phyloP scores from a whole-genome alignment of 2,797 vertebrate genomes.

The Amazona ochrocephala region DNA sequence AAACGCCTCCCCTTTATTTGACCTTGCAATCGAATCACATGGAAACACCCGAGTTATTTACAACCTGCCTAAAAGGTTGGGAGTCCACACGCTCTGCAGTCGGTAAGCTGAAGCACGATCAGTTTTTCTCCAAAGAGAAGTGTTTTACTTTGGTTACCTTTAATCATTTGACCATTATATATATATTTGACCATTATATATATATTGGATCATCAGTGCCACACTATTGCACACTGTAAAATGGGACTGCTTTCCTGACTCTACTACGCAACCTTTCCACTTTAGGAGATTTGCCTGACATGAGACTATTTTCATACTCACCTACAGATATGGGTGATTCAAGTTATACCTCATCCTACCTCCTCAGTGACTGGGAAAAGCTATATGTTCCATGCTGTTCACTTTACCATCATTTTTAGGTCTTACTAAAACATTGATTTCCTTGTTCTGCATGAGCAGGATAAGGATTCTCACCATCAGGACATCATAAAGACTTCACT shows the following conservation, averaged over 20 bases:
- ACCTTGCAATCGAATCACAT: not conserved
- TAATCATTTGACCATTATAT: not conserved
- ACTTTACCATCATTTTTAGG: not conserved
- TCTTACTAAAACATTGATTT: not conserved
- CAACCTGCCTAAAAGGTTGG: not conserved
- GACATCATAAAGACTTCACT: not conserved
- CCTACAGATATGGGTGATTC: not conserved
- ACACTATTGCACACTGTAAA: not conserved
- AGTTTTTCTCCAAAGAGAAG: not conserved
- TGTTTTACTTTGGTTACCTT: not conserved
- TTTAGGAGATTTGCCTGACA: not conserved
- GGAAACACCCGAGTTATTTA: not conserved
- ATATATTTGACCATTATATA: not conserved
- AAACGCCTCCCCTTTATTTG: not conserved
- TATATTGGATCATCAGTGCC: not conserved
- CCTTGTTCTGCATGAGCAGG: not conserved
- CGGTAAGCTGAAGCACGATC: not conserved
- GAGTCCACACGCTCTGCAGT: not conserved
- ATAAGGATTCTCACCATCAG: not conserved
- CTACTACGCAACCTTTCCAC: not conserved
- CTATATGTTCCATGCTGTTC: not conserved
- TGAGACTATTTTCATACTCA: not conserved
- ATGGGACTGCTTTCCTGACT: not conserved
- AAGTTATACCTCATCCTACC: not conserved
- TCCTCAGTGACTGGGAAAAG: not conserved